These are phyloP conservation scores for Peromyscus attwateri DNA, from an alignment of 2,797 vertebrate genomes.

Conservation along the genomic window DNA sequence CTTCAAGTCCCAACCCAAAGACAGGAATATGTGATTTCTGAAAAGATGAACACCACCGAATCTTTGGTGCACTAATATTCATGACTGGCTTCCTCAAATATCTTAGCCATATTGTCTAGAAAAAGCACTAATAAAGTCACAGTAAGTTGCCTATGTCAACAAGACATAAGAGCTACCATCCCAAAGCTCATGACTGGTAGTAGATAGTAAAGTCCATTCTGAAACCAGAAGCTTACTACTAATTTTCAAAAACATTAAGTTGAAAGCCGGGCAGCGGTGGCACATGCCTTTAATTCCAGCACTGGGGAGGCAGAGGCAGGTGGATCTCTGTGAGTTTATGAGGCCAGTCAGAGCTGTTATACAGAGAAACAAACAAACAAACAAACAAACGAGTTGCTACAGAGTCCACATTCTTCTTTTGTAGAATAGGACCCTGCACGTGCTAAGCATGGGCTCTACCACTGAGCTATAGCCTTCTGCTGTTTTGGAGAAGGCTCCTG, in stretches of 20 bases:
- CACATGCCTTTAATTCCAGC: not conserved
- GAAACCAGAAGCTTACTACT: not conserved
- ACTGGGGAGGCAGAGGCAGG: not conserved
- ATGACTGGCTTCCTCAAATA: not conserved
- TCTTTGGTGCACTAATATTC: not conserved
- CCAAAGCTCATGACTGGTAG: not conserved
- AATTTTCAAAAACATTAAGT: conserved; percentile 4
- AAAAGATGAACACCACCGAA: not conserved
- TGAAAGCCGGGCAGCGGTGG: not conserved
- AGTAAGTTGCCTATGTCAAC: not conserved
- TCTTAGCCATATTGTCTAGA: not conserved
- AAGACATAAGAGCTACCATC: not conserved
- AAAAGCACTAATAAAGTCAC: not conserved
- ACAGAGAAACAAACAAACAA: not conserved
- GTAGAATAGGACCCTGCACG: not conserved
- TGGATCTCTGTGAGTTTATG: not conserved
- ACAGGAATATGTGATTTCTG: not conserved
- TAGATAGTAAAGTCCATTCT: not conserved
- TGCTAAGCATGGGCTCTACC: not conserved
- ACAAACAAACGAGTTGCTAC: not conserved
- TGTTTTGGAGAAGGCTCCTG: not conserved
- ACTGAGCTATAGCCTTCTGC: not conserved
- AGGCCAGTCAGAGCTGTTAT: not conserved
- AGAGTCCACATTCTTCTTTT: not conserved
- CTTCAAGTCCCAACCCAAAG: not conserved